These are phyloP conservation scores for Balanococcus diminutus DNA, from an alignment of 2,888 invertebrate genomes.

Conservation along the genomic window DNA sequence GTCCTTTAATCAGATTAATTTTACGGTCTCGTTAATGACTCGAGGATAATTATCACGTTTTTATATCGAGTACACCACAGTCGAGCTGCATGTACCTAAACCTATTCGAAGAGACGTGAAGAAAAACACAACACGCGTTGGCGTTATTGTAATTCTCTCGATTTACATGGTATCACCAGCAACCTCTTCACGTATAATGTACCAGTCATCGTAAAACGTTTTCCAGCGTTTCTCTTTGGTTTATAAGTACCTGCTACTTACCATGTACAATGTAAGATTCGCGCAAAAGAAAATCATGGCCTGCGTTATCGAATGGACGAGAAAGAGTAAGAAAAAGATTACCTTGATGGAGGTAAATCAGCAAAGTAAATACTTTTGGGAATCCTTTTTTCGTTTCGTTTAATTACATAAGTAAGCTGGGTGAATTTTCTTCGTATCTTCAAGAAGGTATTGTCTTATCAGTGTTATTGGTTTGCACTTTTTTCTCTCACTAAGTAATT, in stretches of 20 bases:
- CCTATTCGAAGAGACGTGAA: background rate
- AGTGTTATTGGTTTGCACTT: background rate
- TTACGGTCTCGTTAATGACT: slow-evolving; percentile 27
- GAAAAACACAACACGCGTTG: slow-evolving; percentile 7
- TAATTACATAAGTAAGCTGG: background rate
- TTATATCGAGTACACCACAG: background rate
- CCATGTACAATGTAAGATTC: background rate
- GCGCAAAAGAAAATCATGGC: background rate
- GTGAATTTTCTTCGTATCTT: background rate
- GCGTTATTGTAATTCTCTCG: background rate
- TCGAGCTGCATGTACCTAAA: background rate
- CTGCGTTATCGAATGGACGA: background rate
- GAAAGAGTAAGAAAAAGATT: background rate
- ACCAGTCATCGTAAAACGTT: background rate
- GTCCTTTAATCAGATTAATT: slow-evolving; percentile 27
- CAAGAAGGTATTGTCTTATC: too few relatives aligned
- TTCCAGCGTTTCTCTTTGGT: background rate
- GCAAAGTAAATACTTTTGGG: background rate
- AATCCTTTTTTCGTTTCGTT: slow-evolving; percentile 6
- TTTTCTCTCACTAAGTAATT: background rate
- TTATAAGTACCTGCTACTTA: background rate
- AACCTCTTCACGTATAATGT: background rate
- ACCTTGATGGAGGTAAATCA: slow-evolving; percentile 19
- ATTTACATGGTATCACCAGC: background rate
- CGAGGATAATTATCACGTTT: slow-evolving; percentile 22